Evolutionary conservation across 2,888 invertebrate genomes (phyloP), one percentile per base, ranked within the genome.

Genomic region (Eretmocerus hayati): DNA sequence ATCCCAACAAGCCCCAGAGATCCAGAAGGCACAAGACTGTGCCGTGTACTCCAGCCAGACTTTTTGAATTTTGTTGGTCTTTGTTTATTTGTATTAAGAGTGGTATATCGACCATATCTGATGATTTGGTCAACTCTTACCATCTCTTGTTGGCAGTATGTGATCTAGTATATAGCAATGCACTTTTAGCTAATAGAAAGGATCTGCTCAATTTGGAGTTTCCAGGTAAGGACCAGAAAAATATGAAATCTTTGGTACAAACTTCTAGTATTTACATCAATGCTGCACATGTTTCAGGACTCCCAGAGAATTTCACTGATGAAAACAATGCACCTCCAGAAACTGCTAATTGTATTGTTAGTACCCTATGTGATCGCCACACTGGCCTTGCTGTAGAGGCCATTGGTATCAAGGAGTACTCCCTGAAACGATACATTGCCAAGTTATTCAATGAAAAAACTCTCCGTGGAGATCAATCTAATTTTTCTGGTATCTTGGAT

Each of bases 41-140:
- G 30, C 87, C 86, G 23, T 92, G 92, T 69, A 84, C 87, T 6
- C 79, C 87, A 37, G 80, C 83, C 45, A 88, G 90, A 65, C 75
- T 96, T 4, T 94, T 91, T 72, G 90, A 92, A 66, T 91, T 95
- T 66, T 86, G 89, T 59, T 97, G 96, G 96, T 89, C 89, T 42
- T 74, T 96, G 50, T 96, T 91, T 73, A 81, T 94, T 30, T 87
- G 88, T 68, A 85, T 91, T 13, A 90, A 90, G 75, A 89, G 88
- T 42, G 86, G 90, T 65, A 87, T 90, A 64, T 83, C 87, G 35
- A 83, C 84, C 45, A 87, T 90, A 21, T 87, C 88, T 40, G 89
- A 93, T 66, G 96, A 97, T 72, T 75, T 99, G 48, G 92, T 99
- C 2, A 92, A 90, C 67, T 94, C 92, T 56, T 93, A 89, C 67